Base-by-base conservation (phyloP, 2,888 invertebrate genomes). In the Troides oblongomaculatus region DNA sequence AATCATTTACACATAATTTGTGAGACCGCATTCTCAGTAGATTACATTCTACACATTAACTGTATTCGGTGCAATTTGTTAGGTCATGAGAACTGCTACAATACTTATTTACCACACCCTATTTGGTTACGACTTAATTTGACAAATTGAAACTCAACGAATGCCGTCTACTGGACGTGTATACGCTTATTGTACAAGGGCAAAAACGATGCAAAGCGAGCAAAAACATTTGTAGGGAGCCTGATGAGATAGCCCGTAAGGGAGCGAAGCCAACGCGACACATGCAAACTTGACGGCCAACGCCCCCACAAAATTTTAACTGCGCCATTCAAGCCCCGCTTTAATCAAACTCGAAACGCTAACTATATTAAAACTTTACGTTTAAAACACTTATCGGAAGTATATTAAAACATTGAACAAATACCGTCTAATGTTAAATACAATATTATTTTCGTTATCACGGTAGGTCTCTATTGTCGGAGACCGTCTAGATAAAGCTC, bases 201-300 rank as follows among this genome's bases (percentile, higher is more conserved):
- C 83, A 81, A 83, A 84, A 84, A 79, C 77, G 76, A 74, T 73
- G 71, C 73, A 82, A 81, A 77, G 81, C 75, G 79, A 87, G 79
- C 80, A 88, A 89, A 89, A 86, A 81, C 74, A 81, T 78, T 81
- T 72, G 75, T 78, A 83, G 83, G 85, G 84, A 1, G 82, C 80
- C 80, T 85, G 86, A 88, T 84, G 84, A 87, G 84, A 83, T 81
- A 76, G 80, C 84, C 79, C 75, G 81, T 81, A 84, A 82, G 83
- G 76, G 81, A 81, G 78, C 81, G 75, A 76, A 77, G 75, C 74
- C 74, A 78, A 80, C n/a, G n/a, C 53, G 0, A 53, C 53, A 53
- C 53, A 53, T 53, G 53, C 53, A 53, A 53, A 53, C 76, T 70
- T 71, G 73, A 75, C 82, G 84, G 84, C 75, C 87, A 84, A 83